These are phyloP conservation scores for Archilochus colubris DNA, from an alignment of 2,113 vertebrate genomes.

Conservation along the genomic window DNA sequence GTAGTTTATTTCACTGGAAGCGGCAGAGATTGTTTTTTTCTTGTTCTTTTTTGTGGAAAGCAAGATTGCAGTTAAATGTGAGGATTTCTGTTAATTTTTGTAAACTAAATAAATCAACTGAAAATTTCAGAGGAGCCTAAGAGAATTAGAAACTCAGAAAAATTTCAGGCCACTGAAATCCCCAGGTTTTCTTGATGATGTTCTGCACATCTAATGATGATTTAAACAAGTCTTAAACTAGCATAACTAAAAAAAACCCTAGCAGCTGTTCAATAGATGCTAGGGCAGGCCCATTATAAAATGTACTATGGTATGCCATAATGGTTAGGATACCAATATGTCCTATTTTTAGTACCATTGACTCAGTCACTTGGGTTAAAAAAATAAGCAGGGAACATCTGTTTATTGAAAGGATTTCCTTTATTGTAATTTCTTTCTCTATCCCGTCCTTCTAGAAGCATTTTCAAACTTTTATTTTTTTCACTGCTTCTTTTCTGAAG, in stretches of 20 bases:
- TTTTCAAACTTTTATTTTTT: background rate
- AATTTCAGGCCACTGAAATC: background rate
- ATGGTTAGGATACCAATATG: conserved; percentile 60
- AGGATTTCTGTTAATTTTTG: background rate
- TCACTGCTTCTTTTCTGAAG: background rate
- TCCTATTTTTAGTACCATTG: conserved; percentile 70
- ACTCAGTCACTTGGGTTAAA: conserved; percentile 61
- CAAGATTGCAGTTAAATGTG: background rate
- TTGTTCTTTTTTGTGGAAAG: background rate
- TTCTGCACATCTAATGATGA: conserved; percentile 26
- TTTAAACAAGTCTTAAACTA: conserved; percentile 52
- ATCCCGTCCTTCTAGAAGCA: background rate
- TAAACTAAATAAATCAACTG: background rate
- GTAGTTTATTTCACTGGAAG: background rate
- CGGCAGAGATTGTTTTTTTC: background rate
- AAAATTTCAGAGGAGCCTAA: background rate
- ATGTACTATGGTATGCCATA: conserved; percentile 72
- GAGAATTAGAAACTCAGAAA: background rate
- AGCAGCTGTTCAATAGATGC: conserved; percentile 71
- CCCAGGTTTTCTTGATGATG: background rate
- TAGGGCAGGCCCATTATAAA: conserved; percentile 69
- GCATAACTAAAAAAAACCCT: conserved; percentile 55
- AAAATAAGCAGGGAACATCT: conserved; percentile 61
- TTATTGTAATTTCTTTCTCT: conserved; percentile 26
- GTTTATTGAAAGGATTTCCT: conserved; percentile 63